phyloP scores from a whole-genome alignment of 2,888 invertebrate genomes.

The Papilio gigon region DNA sequence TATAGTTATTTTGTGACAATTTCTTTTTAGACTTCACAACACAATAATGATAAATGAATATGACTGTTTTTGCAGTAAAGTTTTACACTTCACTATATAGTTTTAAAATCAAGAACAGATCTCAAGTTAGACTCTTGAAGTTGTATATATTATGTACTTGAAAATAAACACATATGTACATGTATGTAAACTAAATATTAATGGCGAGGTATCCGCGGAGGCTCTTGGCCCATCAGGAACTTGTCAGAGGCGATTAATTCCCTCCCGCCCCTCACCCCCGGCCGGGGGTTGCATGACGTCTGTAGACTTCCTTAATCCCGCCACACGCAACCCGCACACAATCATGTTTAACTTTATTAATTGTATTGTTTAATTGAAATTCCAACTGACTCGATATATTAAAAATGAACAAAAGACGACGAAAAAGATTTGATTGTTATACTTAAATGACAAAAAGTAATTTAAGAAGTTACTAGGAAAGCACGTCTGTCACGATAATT shows the following conservation, averaged over 20 bases:
- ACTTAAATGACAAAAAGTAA: no score
- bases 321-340: constrained; percentile 74
- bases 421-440: no score
- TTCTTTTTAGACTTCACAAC: no score
- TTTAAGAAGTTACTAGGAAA: no score
- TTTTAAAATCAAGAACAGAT: no score
- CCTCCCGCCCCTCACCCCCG: constrained; percentile 47
- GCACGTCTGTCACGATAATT: no score
- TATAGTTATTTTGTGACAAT: background rate
- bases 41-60: no score
- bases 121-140: no score
- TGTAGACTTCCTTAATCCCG: constrained; percentile 62
- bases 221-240: constrained; percentile 60
- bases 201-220: constrained; percentile 42
- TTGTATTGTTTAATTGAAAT: constrained; percentile 51
- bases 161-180: background rate
- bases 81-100: no score
- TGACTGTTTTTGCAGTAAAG: no score
- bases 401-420: background rate
- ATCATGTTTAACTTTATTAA: constrained; percentile 55
- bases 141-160: background rate
- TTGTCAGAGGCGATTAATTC: constrained; percentile 70
- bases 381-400: background rate
- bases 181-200: constrained; percentile 29
- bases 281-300: constrained; percentile 49